Base-by-base conservation (phyloP, 2,113 vertebrate species). In the Pionites leucogaster region DNA sequence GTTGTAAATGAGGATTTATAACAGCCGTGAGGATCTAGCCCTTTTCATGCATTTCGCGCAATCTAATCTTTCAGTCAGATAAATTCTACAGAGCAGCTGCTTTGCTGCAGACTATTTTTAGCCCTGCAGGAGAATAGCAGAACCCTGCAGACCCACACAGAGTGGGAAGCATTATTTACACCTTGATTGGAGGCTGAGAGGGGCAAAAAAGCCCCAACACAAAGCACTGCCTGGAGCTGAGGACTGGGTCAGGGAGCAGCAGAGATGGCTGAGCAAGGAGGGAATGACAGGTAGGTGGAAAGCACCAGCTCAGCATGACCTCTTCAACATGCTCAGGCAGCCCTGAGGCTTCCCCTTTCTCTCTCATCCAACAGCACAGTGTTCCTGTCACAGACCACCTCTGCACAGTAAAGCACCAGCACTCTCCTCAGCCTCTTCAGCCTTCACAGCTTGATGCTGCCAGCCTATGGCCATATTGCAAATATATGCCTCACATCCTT, bases 1-100 rank as follows among this genome's bases (percentile, higher is more conserved):
- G 93, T 29, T 82, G 91, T 82, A 95, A 96, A 94, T 63, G 67
- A 96, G 91, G 83, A 95, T 94, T 96, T 96, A 93, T 88, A 71
- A 65, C 47, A 64, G 81, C 77, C 1, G 2, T 65, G 92, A 92
- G 92, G 83, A 88, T 84, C 79, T 33, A 47, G 68, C 64, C 76
- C 88, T 90, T 90, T 67, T 24, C 0, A 47, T 55, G 55, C 64
- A 75, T 88, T 94, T 95, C 41, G 88, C 65, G 57, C 62, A 86
- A 20, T 64, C 92, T 88, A 77, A 94, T 95, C 84, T 90, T 87
- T 57, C 6, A 82, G 69, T 50, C 69, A 78, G 86, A 93, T 69
- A 67, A 92, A 93, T 90, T 92, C 76, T 60, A 44, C 6, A 18
- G 50, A 94, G 76, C 42, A 77, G 82, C 46, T 94, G 77, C 92